Base-by-base conservation (phyloP, 2,888 invertebrate genomes). In the Caenorhabditis japonica region DNA sequence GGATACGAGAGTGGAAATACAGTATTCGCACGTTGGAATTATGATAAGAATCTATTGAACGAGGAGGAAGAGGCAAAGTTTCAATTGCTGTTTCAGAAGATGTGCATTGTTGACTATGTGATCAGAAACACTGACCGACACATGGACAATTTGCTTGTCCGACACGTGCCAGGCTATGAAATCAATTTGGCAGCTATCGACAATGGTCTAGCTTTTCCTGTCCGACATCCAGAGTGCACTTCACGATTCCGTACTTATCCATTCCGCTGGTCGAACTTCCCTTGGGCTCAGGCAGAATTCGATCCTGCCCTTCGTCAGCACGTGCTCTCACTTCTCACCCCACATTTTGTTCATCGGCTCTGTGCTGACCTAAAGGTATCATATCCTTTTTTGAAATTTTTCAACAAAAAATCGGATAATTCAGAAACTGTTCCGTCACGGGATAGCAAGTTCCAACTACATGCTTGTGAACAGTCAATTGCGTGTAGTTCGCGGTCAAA, bases 181-280 rank as follows among this genome's bases (percentile, higher is more conserved):
- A 92, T 99, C 39, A 92, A 92, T 80, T 93, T 99, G 81, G 97
- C 97, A 19, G 99, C 97, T 61, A 99, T 99, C 84, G 91, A 99
- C 90, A 99, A 99, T 90, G 99, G 99, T 3, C 90, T 99, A 79
- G 97, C 99, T 36, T 99, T 99, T 89, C 99, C 99, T 4, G 97
- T 95, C 89, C 97, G 99, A 89, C 99, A 99, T 89, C 99, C 99
- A 0, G 97, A 99, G 90, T 76, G 62, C 51, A 79, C 81, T 15
- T 80, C 79, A 13, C 75, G 84, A 12, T 79, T 85, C 52, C 56
- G 69, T 12, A 76, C 79, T 1, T 85, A 82, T 39, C 85, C 84
- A 15, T 85, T 85, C 59, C 77, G 79, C 19, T 85, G 85, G 85
- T 80, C 78, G 25, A 72, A 79, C 43, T 71, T 84, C 38, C 46